Evolutionary conservation across 2,113 vertebrate species (phyloP).

Genomic region (Nannospalax galili): DNA sequence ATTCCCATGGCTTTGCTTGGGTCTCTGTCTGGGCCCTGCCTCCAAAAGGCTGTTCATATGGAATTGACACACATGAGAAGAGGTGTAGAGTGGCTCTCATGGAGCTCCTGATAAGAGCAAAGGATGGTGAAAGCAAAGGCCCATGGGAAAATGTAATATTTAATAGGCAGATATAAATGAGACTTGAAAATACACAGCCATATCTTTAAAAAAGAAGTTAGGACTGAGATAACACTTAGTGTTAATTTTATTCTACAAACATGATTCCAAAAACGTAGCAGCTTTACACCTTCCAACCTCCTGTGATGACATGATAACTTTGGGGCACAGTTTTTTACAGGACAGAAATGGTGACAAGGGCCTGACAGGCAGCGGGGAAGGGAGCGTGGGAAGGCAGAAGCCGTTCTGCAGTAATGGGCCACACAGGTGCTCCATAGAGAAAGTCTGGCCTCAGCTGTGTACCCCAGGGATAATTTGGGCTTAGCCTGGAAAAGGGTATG

Average conservation of each 20-base stretch:
- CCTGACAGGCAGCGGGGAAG: neutral
- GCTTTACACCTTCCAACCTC: neutral
- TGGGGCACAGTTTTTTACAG: neutral
- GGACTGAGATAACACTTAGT: neutral
- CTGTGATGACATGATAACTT: neutral
- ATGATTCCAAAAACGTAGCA: neutral
- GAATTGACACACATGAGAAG: neutral
- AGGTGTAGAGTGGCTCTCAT: neutral
- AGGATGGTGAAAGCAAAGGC: too few relatives aligned
- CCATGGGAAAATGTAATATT: neutral
- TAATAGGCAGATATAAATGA: neutral
- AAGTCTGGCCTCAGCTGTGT: neutral
- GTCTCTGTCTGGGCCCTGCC: neutral
- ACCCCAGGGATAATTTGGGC: neutral
- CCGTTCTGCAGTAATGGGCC: neutral
- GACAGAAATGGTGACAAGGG: neutral
- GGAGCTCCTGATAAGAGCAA: neutral
- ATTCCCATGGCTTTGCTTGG: neutral
- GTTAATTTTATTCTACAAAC: neutral
- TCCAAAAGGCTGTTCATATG: neutral
- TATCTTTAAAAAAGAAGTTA: neutral
- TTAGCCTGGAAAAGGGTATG: neutral
- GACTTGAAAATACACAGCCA: neutral
- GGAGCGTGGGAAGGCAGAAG: neutral
- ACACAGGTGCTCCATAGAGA: neutral